Base-by-base conservation (phyloP, 2,113 vertebrate species). In the Dicrurus megarhynchus region DNA sequence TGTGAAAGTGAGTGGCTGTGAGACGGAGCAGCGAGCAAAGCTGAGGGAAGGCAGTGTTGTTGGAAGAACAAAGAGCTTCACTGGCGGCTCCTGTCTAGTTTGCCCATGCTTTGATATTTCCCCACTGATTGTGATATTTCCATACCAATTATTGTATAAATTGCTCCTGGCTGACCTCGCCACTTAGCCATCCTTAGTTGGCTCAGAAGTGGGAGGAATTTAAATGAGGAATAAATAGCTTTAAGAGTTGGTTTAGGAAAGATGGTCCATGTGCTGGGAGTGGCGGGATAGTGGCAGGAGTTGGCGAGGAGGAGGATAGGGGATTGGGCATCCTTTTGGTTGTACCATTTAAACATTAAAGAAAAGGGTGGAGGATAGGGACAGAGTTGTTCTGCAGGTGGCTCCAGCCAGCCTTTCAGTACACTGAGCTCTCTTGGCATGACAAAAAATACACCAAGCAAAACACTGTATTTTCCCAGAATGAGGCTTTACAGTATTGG, bases 101-200 rank as follows among this genome's bases (percentile, higher is more conserved):
- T 92, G 76, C 80, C 92, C 9, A 13, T 49, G 93, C 96, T 97
- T 96, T 97, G 93, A 96, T 96, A 96, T 94, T 92, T 92, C 90
- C 95, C 94, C 64, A 78, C 80, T 95, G 95, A 68, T 93, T 84
- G 73, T 93, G 91, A 4, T 95, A 93, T 95, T 97, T 96, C 93
- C 96, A 96, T 96, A 81, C 86, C 95, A 88, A 92, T 96, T 95
- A 93, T 84, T 96, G 86, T 90, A 90, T 92, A 74, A 96, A 92
- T 84, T 87, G 90, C 87, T 96, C 88, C 80, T 97, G 93, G 90
- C 93, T 92, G 93, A 92, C 95, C 94, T 92, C 49, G 13, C 92
- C 84, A 67, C 88, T 93, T 96, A 96, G 69, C 92, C 61, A 53
- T 71, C 80, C 89, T 93, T 82, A 79, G 85, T 32, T 94, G 93